Evolutionary conservation across 1,140 invertebrate species (phyloP), one percentile per base, ranked within the genome.

Genomic region (Zaprionus ghesquierei): DNA sequence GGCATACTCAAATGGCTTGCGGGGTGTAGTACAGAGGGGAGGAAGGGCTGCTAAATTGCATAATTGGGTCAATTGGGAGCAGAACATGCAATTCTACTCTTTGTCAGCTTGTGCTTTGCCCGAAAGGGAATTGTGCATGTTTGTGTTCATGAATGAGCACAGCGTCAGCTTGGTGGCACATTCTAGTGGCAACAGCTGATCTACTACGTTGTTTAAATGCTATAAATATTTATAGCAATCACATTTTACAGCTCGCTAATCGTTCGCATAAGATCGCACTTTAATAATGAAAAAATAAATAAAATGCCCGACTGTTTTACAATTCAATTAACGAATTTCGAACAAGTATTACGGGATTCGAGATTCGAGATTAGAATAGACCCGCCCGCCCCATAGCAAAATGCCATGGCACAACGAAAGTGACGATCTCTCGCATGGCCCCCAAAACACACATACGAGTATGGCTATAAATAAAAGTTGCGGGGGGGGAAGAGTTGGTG

Each of bases 61-160:
- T 79, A 82, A 82, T 79, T 82, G 59, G 80, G 79, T 84, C 76
- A 82, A 79, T 65, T 75, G 79, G 70, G 79, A 75, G 35, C 54
- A 72, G 60, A 69, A 55, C 65, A 35, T 66, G 41, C 15, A 46
- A 10, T 29, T 29, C 5, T n/a, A n/a, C n/a, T 5, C 27, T 8
- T 29, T 29, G 27, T 3, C 27, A 29, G 27, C 27, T 29, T 46
- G 41, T 46, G 41, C 15, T 41, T 41, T 41, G 35, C 35, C 35
- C 31, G n/a, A n/a, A 33, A 12, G 5, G n/a, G 35, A n/a, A 8
- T 15, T n/a, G n/a, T n/a, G n/a, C n/a, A n/a, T n/a, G n/a, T n/a
- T 5, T 29, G 27, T 5, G 27, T 46, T 46, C 41, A 46, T 46
- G 41, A 46, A 46, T 46, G 41, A n/a, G 27, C 27, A n/a, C n/a